Evolutionary conservation across 2,797 vertebrate species (phyloP).

Genomic region (Acestrorhynchus altus): DNA sequence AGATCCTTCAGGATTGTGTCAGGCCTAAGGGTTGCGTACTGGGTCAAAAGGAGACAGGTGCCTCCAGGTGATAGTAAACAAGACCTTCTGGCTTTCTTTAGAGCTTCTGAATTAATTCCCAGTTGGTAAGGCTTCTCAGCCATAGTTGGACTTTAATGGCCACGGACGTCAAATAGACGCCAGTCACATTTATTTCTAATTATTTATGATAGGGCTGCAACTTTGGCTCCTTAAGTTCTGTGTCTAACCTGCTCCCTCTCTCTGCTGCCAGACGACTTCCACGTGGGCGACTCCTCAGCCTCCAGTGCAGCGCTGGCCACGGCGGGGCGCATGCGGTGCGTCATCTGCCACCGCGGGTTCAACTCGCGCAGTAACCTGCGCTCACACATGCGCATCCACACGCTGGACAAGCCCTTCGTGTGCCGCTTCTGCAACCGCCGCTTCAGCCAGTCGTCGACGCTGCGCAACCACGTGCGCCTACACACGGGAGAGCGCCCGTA

Average conservation of each 20-base stretch:
- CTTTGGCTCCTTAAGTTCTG: neutral
- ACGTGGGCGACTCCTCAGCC: slow-evolving; percentile 78
- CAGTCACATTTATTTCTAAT: no score
- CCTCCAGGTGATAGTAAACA: neutral
- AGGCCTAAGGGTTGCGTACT: neutral
- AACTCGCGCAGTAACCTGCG: slow-evolving; percentile 92
- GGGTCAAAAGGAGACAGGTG: neutral
- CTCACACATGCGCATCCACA: slow-evolving; percentile 93
- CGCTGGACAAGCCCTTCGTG: slow-evolving; percentile 90
- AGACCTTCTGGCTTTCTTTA: neutral
- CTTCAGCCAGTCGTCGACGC: slow-evolving; percentile 90
- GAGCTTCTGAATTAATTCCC: neutral
- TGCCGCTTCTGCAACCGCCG: slow-evolving; percentile 91
- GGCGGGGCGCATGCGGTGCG: slow-evolving; percentile 88
- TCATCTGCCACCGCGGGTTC: slow-evolving; percentile 90
- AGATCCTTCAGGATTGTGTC: slow-evolving; percentile 37
- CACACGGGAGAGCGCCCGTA: slow-evolving; percentile 90
- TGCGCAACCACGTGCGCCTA: slow-evolving; percentile 88
- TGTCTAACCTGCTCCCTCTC: neutral
- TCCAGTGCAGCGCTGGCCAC: slow-evolving; percentile 65
- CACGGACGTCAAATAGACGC: no score
- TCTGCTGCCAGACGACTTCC: slow-evolving; percentile 86
- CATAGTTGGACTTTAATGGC: no score
- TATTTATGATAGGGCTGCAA: no score
- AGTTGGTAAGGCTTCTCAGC: neutral